Conservation (phyloP, 2,888 invertebrate genomes). For the Drosophila kambysellisi region DNA sequence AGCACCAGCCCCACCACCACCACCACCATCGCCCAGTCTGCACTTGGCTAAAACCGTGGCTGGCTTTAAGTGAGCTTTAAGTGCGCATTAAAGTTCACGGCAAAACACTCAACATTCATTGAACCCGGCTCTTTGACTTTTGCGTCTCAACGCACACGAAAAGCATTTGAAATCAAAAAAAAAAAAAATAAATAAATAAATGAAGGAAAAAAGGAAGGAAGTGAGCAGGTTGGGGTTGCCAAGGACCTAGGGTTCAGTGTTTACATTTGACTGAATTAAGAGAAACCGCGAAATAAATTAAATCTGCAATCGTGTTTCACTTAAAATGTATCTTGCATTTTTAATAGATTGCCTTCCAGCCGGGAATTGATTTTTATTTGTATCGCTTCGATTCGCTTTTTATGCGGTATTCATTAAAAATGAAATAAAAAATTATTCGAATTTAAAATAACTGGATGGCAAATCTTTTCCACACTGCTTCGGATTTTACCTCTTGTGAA, state of each 20-base stretch:
- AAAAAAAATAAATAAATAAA: too few relatives aligned
- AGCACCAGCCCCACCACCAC: neutral
- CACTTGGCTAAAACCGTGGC: slow-evolving; percentile 3
- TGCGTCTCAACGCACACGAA: slow-evolving; percentile 76
- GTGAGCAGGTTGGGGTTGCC: neutral
- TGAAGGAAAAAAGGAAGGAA: neutral
- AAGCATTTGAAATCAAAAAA: slow-evolving; percentile 48
- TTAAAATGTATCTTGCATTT: slow-evolving; percentile 10
- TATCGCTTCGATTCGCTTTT: neutral
- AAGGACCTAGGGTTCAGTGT: slow-evolving; percentile 24
- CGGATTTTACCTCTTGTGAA: too few relatives aligned
- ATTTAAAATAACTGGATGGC: neutral
- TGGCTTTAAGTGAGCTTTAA: slow-evolving; percentile 28
- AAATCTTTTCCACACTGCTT: neutral
- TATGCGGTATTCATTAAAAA: neutral
- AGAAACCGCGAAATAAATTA: slow-evolving; percentile 30
- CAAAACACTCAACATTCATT: slow-evolving; percentile 66
- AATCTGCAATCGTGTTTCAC: slow-evolving; percentile 10
- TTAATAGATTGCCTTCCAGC: neutral
- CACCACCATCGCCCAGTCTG: neutral
- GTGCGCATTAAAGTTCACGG: slow-evolving; percentile 58
- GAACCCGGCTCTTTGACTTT: slow-evolving; percentile 78
- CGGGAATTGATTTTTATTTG: neutral
- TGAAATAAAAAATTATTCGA: neutral
- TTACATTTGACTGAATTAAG: slow-evolving; percentile 48